A percentile compares a stretch with the other conserved stretches of the same genome.
Evolutionary conservation across 2,888 invertebrate species (phyloP).

Genomic region (Acleris literana): DNA sequence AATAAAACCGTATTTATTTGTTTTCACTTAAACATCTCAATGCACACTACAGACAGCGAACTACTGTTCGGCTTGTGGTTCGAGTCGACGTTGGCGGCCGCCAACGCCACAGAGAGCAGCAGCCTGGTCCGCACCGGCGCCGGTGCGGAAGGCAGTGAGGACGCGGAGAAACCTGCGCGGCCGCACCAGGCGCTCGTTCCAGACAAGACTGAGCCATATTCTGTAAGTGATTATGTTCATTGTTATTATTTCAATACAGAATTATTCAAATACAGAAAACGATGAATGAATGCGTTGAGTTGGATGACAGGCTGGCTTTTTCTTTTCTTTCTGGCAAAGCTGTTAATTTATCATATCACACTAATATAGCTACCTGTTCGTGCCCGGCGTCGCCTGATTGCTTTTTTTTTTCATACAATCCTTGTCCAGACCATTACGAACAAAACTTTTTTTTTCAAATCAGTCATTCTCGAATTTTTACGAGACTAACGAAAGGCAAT

Average conservation of each 20-base stretch:
- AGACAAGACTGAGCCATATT: constrained; percentile 79
- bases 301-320: too few species aligned
- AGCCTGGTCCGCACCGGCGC: constrained; percentile 63
- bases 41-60: constrained; percentile 88
- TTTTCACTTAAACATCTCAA: background rate
- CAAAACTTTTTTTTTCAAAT: too few species aligned
- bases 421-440: too few species aligned
- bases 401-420: too few species aligned
- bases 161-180: constrained; percentile 68
- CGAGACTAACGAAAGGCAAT: too few species aligned
- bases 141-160: constrained; percentile 78
- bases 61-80: constrained; percentile 96
- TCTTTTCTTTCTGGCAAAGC: too few species aligned
- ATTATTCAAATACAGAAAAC: too few species aligned
- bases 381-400: too few species aligned
- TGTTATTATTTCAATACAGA: background rate
- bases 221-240: constrained; percentile 56
- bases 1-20: background rate
- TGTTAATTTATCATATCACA: too few species aligned
- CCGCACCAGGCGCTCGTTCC: constrained; percentile 76
- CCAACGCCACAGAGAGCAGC: constrained; percentile 85
- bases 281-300: too few species aligned
- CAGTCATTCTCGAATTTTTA: too few species aligned
- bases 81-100: constrained; percentile 95
- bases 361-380: too few species aligned